A percentile compares a stretch with the other conserved stretches of the same genome.
phyloP scores from a whole-genome alignment of 2,888 invertebrate species.

The Ophioninae sp. region DNA sequence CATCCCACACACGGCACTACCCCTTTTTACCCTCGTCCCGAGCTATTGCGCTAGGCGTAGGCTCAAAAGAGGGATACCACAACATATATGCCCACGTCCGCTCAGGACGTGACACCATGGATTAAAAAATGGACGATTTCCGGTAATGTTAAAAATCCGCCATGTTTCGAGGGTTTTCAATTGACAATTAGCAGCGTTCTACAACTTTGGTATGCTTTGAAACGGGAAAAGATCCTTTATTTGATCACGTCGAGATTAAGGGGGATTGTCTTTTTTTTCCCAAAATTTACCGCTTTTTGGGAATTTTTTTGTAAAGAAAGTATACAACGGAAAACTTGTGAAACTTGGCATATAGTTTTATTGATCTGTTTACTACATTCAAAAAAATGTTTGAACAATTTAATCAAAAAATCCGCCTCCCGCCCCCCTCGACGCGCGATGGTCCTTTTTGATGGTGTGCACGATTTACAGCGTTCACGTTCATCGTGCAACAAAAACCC shows the following conservation, averaged over 20 bases:
- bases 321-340: too few relatives aligned
- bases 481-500: too few relatives aligned
- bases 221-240: slow-evolving; percentile 54
- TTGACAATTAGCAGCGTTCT: slow-evolving; percentile 64
- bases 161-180: slow-evolving; percentile 65
- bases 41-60: too few relatives aligned
- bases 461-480: too few relatives aligned
- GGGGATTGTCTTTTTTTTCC: too few relatives aligned
- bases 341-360: slow-evolving; percentile 38
- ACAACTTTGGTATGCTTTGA: slow-evolving; percentile 63
- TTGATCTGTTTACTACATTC: slow-evolving; percentile 18
- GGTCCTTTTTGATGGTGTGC: slow-evolving; percentile 17
- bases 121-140: slow-evolving; percentile 55
- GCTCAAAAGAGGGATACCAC: too few relatives aligned
- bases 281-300: too few relatives aligned
- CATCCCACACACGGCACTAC: too few relatives aligned
- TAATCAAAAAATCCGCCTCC: slow-evolving; percentile 27
- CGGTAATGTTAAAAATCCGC: slow-evolving; percentile 46
- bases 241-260: slow-evolving; percentile 61
- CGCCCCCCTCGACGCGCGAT: slow-evolving; percentile 32
- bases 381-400: slow-evolving; percentile 18
- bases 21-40: too few relatives aligned
- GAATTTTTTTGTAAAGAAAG: too few relatives aligned
- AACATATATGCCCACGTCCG: too few relatives aligned
- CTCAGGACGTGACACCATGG: too few relatives aligned